phyloP scores from a whole-genome alignment of 2,113 vertebrate species.

The Semicossyphus pulcher region DNA sequence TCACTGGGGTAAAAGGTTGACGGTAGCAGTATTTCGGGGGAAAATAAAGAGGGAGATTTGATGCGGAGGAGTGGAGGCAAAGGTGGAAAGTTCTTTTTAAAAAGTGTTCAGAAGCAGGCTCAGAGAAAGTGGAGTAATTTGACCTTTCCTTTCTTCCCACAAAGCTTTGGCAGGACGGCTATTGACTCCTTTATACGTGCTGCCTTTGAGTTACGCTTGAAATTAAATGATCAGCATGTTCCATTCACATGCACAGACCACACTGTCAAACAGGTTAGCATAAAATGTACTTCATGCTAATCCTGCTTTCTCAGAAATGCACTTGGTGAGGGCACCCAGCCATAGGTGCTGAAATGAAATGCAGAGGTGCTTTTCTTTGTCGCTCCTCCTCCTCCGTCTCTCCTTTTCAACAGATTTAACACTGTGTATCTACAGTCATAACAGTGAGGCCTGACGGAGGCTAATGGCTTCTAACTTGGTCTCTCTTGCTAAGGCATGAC shows the following conservation, averaged over 20 bases:
- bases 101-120: neutral
- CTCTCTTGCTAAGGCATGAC: constrained; percentile 21
- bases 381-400: constrained; percentile 15
- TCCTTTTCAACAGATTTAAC: constrained; percentile 56
- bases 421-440: constrained; percentile 67
- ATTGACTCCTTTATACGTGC: constrained; percentile 29
- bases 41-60: constrained; percentile 1
- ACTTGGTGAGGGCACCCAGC: constrained; percentile 51
- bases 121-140: constrained; percentile 34
- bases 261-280: constrained; percentile 11
- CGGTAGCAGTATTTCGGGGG: neutral
- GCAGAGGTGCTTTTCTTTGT: constrained; percentile 34
- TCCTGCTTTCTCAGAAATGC: constrained; percentile 65
- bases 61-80: constrained; percentile 3
- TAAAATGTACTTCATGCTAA: constrained; percentile 44
- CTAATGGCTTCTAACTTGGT: constrained; percentile 65
- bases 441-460: constrained; percentile 62
- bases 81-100: constrained; percentile 17
- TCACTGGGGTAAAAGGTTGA: constrained; percentile 2
- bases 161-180: constrained; percentile 48
- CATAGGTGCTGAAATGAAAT: constrained; percentile 50
- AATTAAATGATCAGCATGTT: constrained; percentile 60
- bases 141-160: constrained; percentile 54
- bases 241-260: constrained; percentile 18
- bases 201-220: constrained; percentile 26